Evolutionary conservation across 2,113 vertebrate species (phyloP).

Genomic region (Diadophis punctatus): DNA sequence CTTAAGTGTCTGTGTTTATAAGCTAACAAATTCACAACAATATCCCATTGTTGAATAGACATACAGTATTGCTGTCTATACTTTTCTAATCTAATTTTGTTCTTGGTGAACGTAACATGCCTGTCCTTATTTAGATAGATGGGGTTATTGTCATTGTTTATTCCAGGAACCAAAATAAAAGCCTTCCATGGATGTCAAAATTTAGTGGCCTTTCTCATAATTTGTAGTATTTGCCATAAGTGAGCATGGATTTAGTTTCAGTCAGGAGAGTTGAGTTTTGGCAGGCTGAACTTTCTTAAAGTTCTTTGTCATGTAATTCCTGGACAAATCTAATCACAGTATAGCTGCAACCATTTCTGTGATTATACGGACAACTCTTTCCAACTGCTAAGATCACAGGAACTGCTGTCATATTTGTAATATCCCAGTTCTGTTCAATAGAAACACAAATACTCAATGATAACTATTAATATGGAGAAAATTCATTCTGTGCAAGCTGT

Average conservation of each 20-base stretch:
- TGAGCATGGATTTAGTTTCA: background rate
- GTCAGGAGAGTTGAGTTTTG: background rate
- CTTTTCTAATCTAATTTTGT: slow-evolving; percentile 35
- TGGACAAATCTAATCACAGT: background rate
- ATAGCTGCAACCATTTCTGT: slow-evolving; percentile 22
- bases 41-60: slow-evolving; percentile 10
- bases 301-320: background rate
- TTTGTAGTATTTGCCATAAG: slow-evolving; percentile 81
- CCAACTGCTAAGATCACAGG: background rate
- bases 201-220: slow-evolving; percentile 68
- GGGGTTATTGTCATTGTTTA: slow-evolving; percentile 45
- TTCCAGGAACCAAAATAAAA: slow-evolving; percentile 45
- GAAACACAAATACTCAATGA: background rate
- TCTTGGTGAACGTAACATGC: slow-evolving; percentile 9
- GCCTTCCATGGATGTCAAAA: slow-evolving; percentile 55
- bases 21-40: background rate
- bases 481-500: background rate
- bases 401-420: background rate
- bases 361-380: background rate
- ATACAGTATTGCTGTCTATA: background rate
- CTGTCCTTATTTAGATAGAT: slow-evolving; percentile 49
- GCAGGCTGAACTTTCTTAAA: background rate
- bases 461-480: background rate
- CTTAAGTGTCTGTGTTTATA: background rate
- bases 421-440: background rate